Evolutionary conservation across 2,888 invertebrate genomes (phyloP), one percentile per base, ranked within the genome.

Genomic region (Heliconius ethilla): DNA sequence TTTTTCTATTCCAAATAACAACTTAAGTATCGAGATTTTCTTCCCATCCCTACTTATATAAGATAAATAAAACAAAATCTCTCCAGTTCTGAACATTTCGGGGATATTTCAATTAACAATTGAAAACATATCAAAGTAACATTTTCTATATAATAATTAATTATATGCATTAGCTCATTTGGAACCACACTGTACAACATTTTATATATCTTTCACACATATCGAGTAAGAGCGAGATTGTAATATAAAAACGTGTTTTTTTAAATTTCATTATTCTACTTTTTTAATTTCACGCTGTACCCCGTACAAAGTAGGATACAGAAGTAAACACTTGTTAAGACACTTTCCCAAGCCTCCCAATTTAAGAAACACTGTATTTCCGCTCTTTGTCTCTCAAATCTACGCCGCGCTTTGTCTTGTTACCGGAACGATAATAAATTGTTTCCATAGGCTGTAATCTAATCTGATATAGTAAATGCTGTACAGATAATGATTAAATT

Each of bases 401-500:
- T 18, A 18, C 51, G 18, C 18, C 51, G 51, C 18, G 18, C 51
- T 15, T 15, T 51, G 51, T 51, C 18, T 51, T 51, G 51, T 51
- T 18, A 51, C 51, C 18, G 18, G 51, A 18, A 18, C 51, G 18
- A 51, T 51, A 18, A 18, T 51, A 51, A 51, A 51, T 51, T 22
- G 7, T 51, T 51, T 18, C 51, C 18, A 18, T 4, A 51, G 18
- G 7, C 18, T 51, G 6, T 18, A 3, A 51, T 51, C 7, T 51
- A 51, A 9, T 22, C 5, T 27, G 37, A 63, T 37, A 74, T 27
- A 63, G 25, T 25, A 74, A 25, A 45, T 25, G 63, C 2, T 63
- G 62, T 63, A 27, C 74, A 74, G 45, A 74, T 25, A 74, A 74
- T 63, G 33, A 59, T 59, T 15, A n/a, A 74, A 74, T 63, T 65